Conservation (phyloP, 1,140 invertebrate genomes). For the Drosophila mauritiana region DNA sequence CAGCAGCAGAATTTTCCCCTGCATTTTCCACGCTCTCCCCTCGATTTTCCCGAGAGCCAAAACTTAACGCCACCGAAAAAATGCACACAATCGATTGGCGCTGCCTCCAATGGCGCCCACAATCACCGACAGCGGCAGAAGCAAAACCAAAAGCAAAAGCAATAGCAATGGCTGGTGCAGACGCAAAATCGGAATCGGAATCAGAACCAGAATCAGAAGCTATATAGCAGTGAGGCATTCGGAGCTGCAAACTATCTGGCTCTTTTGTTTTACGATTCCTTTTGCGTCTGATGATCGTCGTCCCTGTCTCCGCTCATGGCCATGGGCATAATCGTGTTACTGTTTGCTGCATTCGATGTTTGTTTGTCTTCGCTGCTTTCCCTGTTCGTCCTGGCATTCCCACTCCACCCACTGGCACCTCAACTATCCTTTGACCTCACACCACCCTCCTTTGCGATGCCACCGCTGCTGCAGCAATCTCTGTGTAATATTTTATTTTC, state of each 20-base stretch:
- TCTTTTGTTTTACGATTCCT: slow-evolving; percentile 83
- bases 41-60: slow-evolving; percentile 40
- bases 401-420: slow-evolving; percentile 9
- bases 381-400: slow-evolving; percentile 7
- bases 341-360: slow-evolving; percentile 79
- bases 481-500: slow-evolving; percentile 83
- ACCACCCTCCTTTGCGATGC: background rate
- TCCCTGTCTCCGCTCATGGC: slow-evolving; percentile 37
- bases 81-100: slow-evolving; percentile 77
- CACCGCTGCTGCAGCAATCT: slow-evolving; percentile 67
- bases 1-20: slow-evolving; percentile 10
- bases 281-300: slow-evolving; percentile 75
- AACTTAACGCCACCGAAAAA: slow-evolving; percentile 71
- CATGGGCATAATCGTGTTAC: slow-evolving; percentile 77
- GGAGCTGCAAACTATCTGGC: slow-evolving; percentile 79
- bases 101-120: slow-evolving; percentile 58
- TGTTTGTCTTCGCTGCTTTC: slow-evolving; percentile 64
- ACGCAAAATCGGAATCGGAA: slow-evolving; percentile 18
- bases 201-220: slow-evolving; percentile 34
- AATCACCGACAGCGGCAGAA: slow-evolving; percentile 40
- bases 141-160: background rate
- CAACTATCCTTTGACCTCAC: slow-evolving; percentile 34
- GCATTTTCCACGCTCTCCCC: background rate
- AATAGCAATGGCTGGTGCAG: background rate
- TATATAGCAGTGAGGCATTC: slow-evolving; percentile 27